Evolutionary conservation across 2,113 vertebrate species (phyloP), one percentile per base, ranked within the genome.

Genomic region (Apistogramma diplotaenia): DNA sequence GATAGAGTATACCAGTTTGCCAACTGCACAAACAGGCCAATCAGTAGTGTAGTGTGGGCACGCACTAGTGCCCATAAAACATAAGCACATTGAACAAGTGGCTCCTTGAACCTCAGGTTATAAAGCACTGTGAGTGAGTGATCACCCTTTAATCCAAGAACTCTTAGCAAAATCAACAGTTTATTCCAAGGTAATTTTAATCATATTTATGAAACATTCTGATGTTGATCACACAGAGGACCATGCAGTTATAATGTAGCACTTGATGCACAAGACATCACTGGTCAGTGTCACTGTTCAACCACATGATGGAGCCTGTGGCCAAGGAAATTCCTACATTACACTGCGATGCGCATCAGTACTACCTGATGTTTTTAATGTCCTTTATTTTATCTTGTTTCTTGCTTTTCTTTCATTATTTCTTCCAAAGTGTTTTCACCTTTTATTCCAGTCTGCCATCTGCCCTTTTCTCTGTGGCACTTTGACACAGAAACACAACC

Each of bases 261-360:
- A 46, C 29, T 57, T 33, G n/a, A n/a, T 46, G 4, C 3, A 54
- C 53, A 21, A 19, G 78, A 86, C 55, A 18, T 19, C 37, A 27
- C 15, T 67, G 40, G 49, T 70, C 62, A 9, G 35, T 86, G 60
- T 65, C 31, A 4, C 19, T 43, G 8, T 60, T 59, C 23, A 21
- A 40, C 92, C 93, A 93, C 91, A 86, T 11, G 91, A 70, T 79
- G 91, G 92, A 18, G 87, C 90, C 67, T 76, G 35, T 83, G 81
- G 70, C n/a, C 25, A 84, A 31, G 46, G 58, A 29, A 54, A 16
- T 13, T 59, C 25, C 59, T 6, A 12, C 27, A 25, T 21, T 1
- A 11, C 51, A 79, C 18, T 29, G 3, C 3, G 21, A 77, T 59
- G 56, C 2, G 33, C 51, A 55, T 79, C 8, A 79, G 11, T 46